phyloP scores from a whole-genome alignment of 2,888 invertebrate genomes.

The Drosophila greeni region DNA sequence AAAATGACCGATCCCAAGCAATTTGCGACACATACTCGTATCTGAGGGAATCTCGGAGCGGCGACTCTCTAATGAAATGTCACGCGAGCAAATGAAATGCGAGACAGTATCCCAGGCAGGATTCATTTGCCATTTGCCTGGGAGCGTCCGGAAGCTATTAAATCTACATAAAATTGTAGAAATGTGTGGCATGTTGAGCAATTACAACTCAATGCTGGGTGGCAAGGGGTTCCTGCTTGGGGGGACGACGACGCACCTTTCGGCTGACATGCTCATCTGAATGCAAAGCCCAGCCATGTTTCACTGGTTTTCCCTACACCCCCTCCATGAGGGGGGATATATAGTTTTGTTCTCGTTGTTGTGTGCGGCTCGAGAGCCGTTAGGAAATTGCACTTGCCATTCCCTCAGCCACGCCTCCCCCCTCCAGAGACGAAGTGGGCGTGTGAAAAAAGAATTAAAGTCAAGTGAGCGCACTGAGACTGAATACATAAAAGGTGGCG shows the following conservation, averaged over 20 bases:
- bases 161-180: constrained; percentile 72
- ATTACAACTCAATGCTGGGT: constrained; percentile 63
- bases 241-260: constrained; percentile 53
- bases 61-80: constrained; percentile 63
- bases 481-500: constrained; percentile 69
- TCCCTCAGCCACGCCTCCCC: constrained; percentile 1
- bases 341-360: constrained; percentile 44
- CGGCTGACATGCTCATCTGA: constrained; percentile 74
- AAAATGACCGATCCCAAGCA: constrained; percentile 29
- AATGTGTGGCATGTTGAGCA: constrained; percentile 72
- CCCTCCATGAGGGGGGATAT: background rate
- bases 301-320: constrained; percentile 34
- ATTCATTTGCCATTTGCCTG: constrained; percentile 34
- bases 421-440: constrained; percentile 56
- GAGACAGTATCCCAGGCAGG: constrained; percentile 52
- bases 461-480: constrained; percentile 74
- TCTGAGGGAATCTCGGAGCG: constrained; percentile 33
- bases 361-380: constrained; percentile 66
- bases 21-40: constrained; percentile 52
- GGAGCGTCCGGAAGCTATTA: constrained; percentile 69
- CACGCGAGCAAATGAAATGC: constrained; percentile 69
- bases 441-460: constrained; percentile 74
- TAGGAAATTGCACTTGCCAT: constrained; percentile 70
- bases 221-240: background rate
- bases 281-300: constrained; percentile 53